Conservation (phyloP, 92 coral and sea anemone genomes). For the Virgularia gustaviana region DNA sequence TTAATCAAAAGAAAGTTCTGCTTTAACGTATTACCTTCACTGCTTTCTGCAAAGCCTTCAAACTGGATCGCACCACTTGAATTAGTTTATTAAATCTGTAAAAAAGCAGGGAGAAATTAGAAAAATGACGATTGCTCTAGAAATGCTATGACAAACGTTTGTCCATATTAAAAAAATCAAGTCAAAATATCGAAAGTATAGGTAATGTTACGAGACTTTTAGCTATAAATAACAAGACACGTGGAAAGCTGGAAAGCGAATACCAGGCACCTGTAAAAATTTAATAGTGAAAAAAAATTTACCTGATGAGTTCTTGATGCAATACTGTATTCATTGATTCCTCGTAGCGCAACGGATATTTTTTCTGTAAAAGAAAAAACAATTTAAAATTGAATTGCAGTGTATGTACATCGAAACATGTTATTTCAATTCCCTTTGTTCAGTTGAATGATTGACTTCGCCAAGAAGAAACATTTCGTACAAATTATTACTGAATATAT, state of each 20-base stretch:
- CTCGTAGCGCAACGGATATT: slow-evolving; percentile 87
- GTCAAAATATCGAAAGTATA: no score
- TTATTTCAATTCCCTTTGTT: no score
- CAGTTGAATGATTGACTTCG: no score
- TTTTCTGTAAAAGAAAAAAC: slow-evolving; percentile 59
- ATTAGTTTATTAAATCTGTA: slow-evolving; percentile 80
- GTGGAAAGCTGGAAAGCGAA: no score
- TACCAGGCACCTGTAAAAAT: no score
- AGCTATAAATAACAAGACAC: no score
- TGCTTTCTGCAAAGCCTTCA: slow-evolving; percentile 76
- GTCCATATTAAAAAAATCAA: neutral
- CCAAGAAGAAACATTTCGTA: no score
- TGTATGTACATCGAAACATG: no score
- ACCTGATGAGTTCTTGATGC: slow-evolving; percentile 92
- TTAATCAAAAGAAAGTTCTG: neutral
- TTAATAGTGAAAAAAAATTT: neutral
- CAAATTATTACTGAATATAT: no score
- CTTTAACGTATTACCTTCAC: slow-evolving; percentile 90
- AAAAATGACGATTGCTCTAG: neutral
- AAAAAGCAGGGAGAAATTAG: neutral
- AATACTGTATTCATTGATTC: slow-evolving; percentile 98
- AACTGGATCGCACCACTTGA: slow-evolving; percentile 86
- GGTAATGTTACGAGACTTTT: no score
- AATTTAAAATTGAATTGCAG: no score
- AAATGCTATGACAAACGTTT: neutral